Base-by-base conservation (phyloP, 2,797 vertebrate species). In the Microcaecilia unicolor region DNA sequence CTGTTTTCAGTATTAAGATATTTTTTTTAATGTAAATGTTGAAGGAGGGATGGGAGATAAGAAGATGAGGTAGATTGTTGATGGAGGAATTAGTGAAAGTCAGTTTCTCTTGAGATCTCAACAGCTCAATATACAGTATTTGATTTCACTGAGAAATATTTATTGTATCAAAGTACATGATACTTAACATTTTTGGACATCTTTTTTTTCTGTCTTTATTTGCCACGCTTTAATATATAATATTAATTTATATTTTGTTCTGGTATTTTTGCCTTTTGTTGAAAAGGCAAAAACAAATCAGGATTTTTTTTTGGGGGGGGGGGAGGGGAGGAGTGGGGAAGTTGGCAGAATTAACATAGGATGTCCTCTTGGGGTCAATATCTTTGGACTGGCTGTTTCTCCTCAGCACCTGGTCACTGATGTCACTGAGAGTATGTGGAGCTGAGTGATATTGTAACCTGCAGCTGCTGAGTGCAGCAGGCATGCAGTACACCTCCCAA, bases 191-290 rank as follows among this genome's bases (percentile, higher is more conserved):
- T 64, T 72, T 96, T 93, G 91, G 74, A 71, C 80, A 80, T 70
- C 79, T 64, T 78, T 85, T 90, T 87, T n/a, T 89, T 84, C 87
- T 78, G 66, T 86, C 85, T 85, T 84, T n/a, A n/a, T 85, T 85
- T 84, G 87, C 72, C 81, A 85, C 91, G 87, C 89, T 93, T 97
- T 97, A 96, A 98, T 98, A 97, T 98, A 96, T 97, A 98, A 96
- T 98, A n/a, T n/a, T n/a, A 98, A 98, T 98, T 98, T 98, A 98
- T 98, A 95, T 95, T 93, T n/a, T 92, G 81, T 94, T 86, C 88
- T 88, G 75, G 89, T 95, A 93, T 94, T 92, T 95, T 93, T 95
- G 84, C 95, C 93, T 81, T 78, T 64, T 64, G 84, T 48, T 76
- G 65, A 74, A 53, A 24, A 27, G 27, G 37, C n/a, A 83, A 85